phyloP scores from a whole-genome alignment of 1,140 invertebrate species.

The Thereuonema tuberculata region DNA sequence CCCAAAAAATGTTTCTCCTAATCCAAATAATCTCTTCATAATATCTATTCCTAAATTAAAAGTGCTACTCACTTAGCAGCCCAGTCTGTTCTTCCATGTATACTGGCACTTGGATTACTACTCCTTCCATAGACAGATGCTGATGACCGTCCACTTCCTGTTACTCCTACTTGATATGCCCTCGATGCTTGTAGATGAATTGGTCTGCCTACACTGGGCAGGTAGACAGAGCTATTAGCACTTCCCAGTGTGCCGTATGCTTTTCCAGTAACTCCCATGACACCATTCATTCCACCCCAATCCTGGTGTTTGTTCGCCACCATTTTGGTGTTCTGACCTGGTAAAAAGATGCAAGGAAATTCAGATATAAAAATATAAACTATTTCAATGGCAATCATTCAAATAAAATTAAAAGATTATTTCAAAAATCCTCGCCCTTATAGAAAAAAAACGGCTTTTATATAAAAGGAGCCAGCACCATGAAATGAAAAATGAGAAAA shows the following conservation, averaged over 20 bases:
- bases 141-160: slow-evolving; percentile 24
- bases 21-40: no score
- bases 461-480: no score
- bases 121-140: slow-evolving; percentile 28
- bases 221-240: slow-evolving; percentile 8
- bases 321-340: slow-evolving; percentile 33
- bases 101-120: slow-evolving; percentile 27
- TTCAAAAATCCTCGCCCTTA: background rate
- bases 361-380: background rate
- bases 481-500: no score
- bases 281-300: slow-evolving; percentile 6
- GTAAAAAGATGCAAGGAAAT: no score
- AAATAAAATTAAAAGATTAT: background rate
- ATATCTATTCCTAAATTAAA: no score
- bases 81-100: slow-evolving; percentile 45
- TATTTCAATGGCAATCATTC: background rate
- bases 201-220: background rate
- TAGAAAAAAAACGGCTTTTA: no score
- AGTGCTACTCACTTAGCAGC: slow-evolving; percentile 41
- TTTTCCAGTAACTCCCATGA: slow-evolving; percentile 30
- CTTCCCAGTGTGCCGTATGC: slow-evolving; percentile 25
- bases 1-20: no score
- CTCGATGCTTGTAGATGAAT: slow-evolving; percentile 10
- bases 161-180: slow-evolving; percentile 14
- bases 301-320: slow-evolving; percentile 15